Percentiles rank a stretch among this genome's conserved stretches.
Evolutionary conservation across 2,888 invertebrate species (phyloP).

Genomic region (Blastobasis lacticolella): DNA sequence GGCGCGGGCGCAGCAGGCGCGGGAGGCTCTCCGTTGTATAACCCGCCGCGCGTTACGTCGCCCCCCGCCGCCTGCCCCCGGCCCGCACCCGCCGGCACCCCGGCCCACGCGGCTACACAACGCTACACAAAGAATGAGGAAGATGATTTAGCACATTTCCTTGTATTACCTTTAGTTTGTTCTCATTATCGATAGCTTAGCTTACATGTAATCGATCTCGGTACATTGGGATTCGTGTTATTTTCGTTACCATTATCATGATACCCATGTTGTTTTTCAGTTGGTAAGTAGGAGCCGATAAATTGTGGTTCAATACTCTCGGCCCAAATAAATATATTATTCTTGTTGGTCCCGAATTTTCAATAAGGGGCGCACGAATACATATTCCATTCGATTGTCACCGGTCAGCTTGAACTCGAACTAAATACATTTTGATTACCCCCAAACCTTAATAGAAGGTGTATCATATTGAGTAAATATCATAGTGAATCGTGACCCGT

Average conservation of each 20-base stretch:
- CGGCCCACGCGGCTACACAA: constrained; percentile 52
- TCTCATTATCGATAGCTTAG: constrained; percentile 28
- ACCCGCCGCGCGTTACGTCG: background rate
- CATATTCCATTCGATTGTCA: constrained; percentile 34
- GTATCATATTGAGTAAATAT: too few relatives aligned
- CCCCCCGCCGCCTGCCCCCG: background rate
- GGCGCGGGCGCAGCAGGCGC: constrained; percentile 32
- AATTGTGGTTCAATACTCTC: background rate
- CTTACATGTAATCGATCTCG: background rate
- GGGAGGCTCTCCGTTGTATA: constrained; percentile 37
- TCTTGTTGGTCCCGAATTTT: constrained; percentile 34
- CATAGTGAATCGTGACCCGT: background rate
- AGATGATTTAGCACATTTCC: constrained; percentile 50
- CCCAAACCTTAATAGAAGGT: constrained; percentile 11
- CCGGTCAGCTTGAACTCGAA: constrained; percentile 44
- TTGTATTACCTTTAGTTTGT: constrained; percentile 55
- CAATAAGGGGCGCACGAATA: constrained; percentile 16
- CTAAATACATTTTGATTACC: constrained; percentile 53
- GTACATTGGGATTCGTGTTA: background rate
- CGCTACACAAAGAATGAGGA: constrained; percentile 56
- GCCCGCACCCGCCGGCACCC: constrained; percentile 30
- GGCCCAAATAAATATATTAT: constrained; percentile 11
- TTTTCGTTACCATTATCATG: background rate
- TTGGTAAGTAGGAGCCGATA: background rate
- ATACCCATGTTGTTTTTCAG: background rate